phyloP scores from a whole-genome alignment of 1,140 invertebrate species.

The Apolygus lucorum region DNA sequence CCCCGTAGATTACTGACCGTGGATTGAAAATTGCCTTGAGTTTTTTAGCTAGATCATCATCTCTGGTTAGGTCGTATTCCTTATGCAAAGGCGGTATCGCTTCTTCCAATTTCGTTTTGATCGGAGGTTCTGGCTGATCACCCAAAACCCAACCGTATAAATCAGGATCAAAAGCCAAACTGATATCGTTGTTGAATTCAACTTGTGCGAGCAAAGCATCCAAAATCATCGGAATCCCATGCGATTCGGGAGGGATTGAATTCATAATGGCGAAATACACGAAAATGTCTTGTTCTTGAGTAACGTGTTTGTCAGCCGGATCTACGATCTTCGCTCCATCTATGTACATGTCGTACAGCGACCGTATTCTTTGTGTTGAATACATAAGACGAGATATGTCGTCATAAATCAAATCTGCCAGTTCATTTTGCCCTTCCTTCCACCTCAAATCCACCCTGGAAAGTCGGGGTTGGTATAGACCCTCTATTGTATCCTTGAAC shows the following conservation, averaged over 20 bases:
- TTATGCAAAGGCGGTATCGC: background rate
- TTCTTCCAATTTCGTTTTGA: background rate
- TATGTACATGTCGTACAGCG: constrained; percentile 2
- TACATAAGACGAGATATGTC: constrained; percentile 3
- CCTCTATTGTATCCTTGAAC: constrained; percentile 1
- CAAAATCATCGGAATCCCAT: constrained; percentile 12
- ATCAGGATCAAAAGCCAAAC: background rate
- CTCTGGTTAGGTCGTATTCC: background rate
- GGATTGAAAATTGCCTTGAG: constrained; percentile 1
- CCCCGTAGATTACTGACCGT: constrained; percentile 1
- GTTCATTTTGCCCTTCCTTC: background rate
- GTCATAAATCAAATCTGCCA: constrained; percentile 4
- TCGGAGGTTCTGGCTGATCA: background rate
- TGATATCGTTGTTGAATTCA: background rate
- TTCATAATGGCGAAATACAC: constrained; percentile 14
- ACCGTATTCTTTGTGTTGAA: background rate
- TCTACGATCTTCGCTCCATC: background rate
- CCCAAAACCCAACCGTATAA: background rate
- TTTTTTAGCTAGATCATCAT: background rate
- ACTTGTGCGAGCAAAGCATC: constrained; percentile 10
- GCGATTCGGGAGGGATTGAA: background rate
- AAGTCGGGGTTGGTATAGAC: background rate
- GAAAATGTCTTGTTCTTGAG: background rate
- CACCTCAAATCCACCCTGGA: background rate
- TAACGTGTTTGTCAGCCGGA: too few relatives aligned